Percentiles rank a stretch among this genome's conserved stretches.
phyloP scores from a whole-genome alignment of 2,797 vertebrate species.

The Pelochelys cantorii region DNA sequence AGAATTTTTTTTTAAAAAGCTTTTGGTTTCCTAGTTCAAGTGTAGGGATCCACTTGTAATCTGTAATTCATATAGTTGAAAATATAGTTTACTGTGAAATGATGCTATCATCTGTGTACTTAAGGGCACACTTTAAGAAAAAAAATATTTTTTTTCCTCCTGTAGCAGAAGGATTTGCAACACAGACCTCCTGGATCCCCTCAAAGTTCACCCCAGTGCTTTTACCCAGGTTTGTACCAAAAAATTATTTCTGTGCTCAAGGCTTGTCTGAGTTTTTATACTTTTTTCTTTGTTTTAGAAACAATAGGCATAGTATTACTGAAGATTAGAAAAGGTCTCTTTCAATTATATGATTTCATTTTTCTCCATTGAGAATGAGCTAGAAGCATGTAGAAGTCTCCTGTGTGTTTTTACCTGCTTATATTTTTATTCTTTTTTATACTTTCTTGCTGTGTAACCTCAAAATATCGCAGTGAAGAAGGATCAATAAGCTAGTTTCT shows the following conservation, averaged over 20 bases:
- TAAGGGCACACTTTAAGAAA: conserved; percentile 13
- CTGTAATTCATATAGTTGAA: neutral
- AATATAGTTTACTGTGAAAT: neutral
- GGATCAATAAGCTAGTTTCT: conserved; percentile 76
- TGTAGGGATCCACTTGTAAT: neutral
- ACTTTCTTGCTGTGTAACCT: conserved; percentile 67
- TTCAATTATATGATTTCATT: conserved; percentile 62
- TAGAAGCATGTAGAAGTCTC: conserved; percentile 59
- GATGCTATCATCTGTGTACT: conserved; percentile 32
- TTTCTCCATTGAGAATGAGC: conserved; percentile 53
- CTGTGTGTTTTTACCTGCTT: conserved; percentile 59
- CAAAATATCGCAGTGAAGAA: conserved; percentile 66
- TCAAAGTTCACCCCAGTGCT: conserved; percentile 72
- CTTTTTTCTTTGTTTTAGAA: conserved; percentile 75
- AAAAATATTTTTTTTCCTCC: conserved; percentile 45
- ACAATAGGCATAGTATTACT: conserved; percentile 72
- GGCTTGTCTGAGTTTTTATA: conserved; percentile 52
- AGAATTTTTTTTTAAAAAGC: neutral
- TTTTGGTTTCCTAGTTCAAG: neutral
- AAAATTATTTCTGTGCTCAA: conserved; percentile 70
- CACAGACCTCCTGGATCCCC: conserved; percentile 69
- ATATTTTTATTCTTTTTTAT: conserved; percentile 67
- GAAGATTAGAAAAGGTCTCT: conserved; percentile 73
- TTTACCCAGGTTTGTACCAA: conserved; percentile 77
- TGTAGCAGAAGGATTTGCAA: conserved; percentile 75